Conservation (phyloP, 2,113 vertebrate species). For the Leuciscus idus region DNA sequence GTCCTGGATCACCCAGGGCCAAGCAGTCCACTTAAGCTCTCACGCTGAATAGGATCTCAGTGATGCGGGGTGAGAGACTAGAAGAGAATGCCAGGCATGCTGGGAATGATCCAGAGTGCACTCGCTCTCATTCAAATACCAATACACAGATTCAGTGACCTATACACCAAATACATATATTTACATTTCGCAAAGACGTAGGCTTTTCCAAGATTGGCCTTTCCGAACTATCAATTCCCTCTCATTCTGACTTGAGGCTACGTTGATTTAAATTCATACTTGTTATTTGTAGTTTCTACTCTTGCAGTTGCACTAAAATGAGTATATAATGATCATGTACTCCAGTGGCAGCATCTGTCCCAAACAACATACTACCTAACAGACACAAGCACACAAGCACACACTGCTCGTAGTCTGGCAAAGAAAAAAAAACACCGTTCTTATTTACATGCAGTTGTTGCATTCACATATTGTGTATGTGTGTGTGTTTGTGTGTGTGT, state of each 20-base stretch:
- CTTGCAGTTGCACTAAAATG: background rate
- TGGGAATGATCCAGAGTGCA: conserved; percentile 33
- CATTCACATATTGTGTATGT: conserved; percentile 44
- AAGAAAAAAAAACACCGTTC: conserved; percentile 28
- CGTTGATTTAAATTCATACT: background rate
- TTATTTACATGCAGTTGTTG: conserved; percentile 51
- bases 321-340: background rate
- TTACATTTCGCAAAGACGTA: background rate
- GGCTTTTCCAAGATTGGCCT: background rate
- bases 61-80: conserved; percentile 46
- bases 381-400: conserved; percentile 18
- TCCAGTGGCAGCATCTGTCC: background rate
- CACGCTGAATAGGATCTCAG: conserved; percentile 50
- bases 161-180: conserved; percentile 22
- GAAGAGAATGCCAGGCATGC: conserved; percentile 28
- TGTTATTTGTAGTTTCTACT: conserved; percentile 20
- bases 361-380: background rate
- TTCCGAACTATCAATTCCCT: background rate
- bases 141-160: background rate
- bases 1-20: conserved; percentile 9
- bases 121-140: background rate
- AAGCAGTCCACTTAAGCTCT: conserved; percentile 29
- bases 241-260: background rate
- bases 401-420: conserved; percentile 29
- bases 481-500: conserved; percentile 56